These are phyloP conservation scores for Rhaphigaster nebulosa DNA, from an alignment of 2,888 invertebrate genomes.

Conservation along the genomic window DNA sequence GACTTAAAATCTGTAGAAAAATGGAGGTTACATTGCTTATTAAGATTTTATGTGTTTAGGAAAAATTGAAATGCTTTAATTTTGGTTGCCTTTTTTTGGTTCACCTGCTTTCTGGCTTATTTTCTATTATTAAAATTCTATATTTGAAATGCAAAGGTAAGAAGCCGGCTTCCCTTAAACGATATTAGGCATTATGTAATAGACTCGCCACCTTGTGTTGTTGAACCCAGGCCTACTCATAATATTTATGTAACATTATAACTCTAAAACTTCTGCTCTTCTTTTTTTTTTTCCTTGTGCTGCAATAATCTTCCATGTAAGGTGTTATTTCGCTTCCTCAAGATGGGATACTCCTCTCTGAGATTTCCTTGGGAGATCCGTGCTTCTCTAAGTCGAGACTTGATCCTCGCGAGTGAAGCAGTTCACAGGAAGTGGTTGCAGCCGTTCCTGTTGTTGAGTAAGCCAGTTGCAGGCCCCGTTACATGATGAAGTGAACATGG, in stretches of 20 bases:
- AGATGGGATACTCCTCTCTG: neutral
- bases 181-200: slow-evolving; percentile 37
- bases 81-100: too few relatives aligned
- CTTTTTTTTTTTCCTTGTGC: neutral
- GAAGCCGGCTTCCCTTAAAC: slow-evolving; percentile 29
- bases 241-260: slow-evolving; percentile 45
- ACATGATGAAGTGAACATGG: slow-evolving; percentile 3
- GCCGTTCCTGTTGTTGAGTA: neutral
- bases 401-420: neutral
- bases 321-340: neutral
- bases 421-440: slow-evolving; percentile 4
- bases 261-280: neutral
- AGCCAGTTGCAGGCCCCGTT: neutral
- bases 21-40: too few relatives aligned
- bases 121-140: neutral
- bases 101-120: neutral
- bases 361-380: neutral
- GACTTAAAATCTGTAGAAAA: too few relatives aligned
- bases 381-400: neutral
- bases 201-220: neutral
- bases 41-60: too few relatives aligned
- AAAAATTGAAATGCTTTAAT: too few relatives aligned
- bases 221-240: slow-evolving; percentile 23
- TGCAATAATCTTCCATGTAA: neutral
- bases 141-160: neutral